Evolutionary conservation across 2,797 vertebrate species (phyloP), one percentile per base, ranked within the genome.

Genomic region (Sebastes hubbsi): DNA sequence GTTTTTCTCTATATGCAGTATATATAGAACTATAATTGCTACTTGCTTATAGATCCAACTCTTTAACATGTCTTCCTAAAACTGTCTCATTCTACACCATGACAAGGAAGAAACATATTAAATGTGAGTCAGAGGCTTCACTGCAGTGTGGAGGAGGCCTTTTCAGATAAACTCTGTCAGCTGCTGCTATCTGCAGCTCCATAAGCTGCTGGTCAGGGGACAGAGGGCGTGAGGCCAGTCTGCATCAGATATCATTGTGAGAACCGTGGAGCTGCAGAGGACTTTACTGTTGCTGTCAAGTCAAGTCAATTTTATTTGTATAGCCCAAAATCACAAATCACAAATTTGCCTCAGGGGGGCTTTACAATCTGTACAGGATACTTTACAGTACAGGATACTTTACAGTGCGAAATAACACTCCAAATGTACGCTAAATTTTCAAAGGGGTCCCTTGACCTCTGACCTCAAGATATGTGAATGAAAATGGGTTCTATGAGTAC

Each of bases 141-240:
- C 11, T 22, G 34, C 12, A 64, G 25, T 16, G 24, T 20, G 20
- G 22, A 34, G 30, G 20, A 46, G 25, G 4, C 30, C 30, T 42
- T 9, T 42, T 13, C n/a, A 73, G 80, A 77, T 89, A 73, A 82
- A 70, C 14, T 27, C 22, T 60, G 14, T 38, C 14, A 34, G 70
- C 72, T 58, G 68, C 80, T 76, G 56, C 60, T 88, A 86, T 88
- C 88, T 82, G 71, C 56, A 34, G 80, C 75, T 61, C 79, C 79
- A 72, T 27, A 59, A 70, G 76, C 34, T 80, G 61, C 59, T 67
- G 9, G 10, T 54, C 22, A 61, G 14, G 36, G 3, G 36, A 8
- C 22, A 55, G 42, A 20, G 65, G 78, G 72, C 4, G 59, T 74
- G 80, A 71, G 52, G 25, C 46, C 55, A 16, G 30, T 1, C 6